A percentile compares a stretch with the other conserved stretches of the same genome.
Conservation (phyloP, 2,113 vertebrate species). For the Mustela lutreola region DNA sequence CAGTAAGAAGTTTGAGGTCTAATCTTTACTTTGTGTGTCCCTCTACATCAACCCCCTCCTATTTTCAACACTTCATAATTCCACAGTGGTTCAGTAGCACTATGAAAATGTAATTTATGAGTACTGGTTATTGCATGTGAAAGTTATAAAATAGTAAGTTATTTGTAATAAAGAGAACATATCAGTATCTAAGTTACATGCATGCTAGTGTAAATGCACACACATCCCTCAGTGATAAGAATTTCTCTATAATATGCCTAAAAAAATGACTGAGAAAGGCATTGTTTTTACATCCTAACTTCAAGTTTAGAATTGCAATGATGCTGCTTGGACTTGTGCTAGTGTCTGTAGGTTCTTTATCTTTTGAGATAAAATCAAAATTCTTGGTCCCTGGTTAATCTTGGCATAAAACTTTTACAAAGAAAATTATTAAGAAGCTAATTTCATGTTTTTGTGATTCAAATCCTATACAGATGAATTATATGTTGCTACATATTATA, state of each 20-base stretch:
- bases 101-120: neutral
- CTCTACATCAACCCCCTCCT: neutral
- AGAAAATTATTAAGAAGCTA: neutral
- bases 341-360: neutral
- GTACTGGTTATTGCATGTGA: neutral
- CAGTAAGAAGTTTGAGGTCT: neutral
- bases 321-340: neutral
- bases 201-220: neutral
- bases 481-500: neutral
- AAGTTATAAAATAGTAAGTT: neutral
- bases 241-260: neutral
- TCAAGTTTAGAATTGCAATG: neutral
- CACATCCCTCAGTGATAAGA: neutral
- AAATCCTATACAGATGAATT: neutral
- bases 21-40: neutral
- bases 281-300: neutral
- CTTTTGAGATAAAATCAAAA: conserved; percentile 5
- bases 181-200: neutral
- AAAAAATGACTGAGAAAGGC: neutral
- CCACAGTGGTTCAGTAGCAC: neutral
- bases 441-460: neutral
- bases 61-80: neutral
- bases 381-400: neutral
- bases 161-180: neutral
- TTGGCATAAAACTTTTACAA: neutral